Evolutionary conservation across 2,797 vertebrate genomes (phyloP).

Genomic region (Helicolenus hilgendorfi): DNA sequence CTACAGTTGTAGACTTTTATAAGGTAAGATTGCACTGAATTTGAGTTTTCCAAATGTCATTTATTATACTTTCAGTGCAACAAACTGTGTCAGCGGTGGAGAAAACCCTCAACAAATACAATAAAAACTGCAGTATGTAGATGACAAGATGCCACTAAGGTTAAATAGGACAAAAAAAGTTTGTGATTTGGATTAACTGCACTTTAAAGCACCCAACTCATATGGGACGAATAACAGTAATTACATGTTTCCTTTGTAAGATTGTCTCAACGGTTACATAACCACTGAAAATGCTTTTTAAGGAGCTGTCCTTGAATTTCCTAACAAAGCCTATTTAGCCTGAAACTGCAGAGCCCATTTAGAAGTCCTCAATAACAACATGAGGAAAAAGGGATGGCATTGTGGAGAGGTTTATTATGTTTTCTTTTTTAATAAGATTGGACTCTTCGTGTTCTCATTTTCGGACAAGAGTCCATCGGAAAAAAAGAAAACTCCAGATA

Average conservation of each 20-base stretch:
- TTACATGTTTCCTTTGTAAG: not conserved
- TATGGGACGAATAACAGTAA: not conserved
- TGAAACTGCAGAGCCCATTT: conserved; percentile 10
- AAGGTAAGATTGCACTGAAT: not conserved
- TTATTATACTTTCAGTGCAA: not conserved
- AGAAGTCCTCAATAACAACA: not conserved
- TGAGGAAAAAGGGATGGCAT: not conserved
- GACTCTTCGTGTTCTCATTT: not conserved
- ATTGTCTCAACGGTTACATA: conserved; percentile 13
- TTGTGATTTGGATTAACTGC: not conserved
- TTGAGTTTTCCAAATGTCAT: not conserved
- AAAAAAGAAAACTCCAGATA: not conserved
- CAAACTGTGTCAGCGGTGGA: not conserved
- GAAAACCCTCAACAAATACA: not conserved
- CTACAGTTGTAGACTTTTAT: not conserved
- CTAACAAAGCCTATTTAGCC: conserved; percentile 41
- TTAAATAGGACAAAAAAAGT: not conserved
- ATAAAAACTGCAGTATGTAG: not conserved
- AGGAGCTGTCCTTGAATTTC: conserved; percentile 8
- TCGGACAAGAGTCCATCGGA: not conserved
- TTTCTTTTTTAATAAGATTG: not conserved
- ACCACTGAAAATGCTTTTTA: conserved; percentile 6
- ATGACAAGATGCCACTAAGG: not conserved
- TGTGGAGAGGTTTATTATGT: conserved; percentile 1
- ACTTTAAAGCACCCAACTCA: conserved; percentile 7